Evolutionary conservation across 2,888 invertebrate genomes (phyloP), one percentile per base, ranked within the genome.

Genomic region (Acanthoscelides obtectus): DNA sequence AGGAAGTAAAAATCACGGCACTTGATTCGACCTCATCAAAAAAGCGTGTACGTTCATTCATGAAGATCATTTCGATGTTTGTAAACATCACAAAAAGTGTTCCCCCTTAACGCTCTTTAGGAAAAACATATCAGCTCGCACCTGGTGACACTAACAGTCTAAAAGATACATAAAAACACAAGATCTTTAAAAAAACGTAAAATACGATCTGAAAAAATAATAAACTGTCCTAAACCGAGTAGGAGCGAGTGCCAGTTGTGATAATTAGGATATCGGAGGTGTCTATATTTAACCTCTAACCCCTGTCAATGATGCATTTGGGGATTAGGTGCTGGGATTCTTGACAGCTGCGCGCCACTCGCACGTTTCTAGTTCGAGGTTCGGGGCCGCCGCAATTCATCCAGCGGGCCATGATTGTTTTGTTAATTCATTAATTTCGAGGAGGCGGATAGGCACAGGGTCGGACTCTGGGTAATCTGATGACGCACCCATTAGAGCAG

Each of bases 281-380:
- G 20, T 82, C 83, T 84, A 84, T 83, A 82, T 83, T 83, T 83
- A 84, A 83, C 83, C 84, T 82, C 81, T 82, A 82, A 82, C 83
- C 83, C 84, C 81, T 82, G 83, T 82, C 82, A 79, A 82, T 82
- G 81, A 77, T 45, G 45, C 45, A 45, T 78, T 80, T 77, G 75
- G 80, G 79, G 81, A 66, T 66, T 66, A 66, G 8, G 22, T 66
- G 19, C 63, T 63, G 22, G 66, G 67, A 84, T 84, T 82, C 82
- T 77, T 77, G 82, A 82, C 84, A 84, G 84, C 84, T 84, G 84
- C 78, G 81, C 79, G 45, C 45, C 45, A 45, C 12, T 45, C 77
- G 80, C 84, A 84, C 84, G 83, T 84, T 84, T 84, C 66, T 20
- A 66, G 22, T 22, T 66, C 66, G 22, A 8, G 80, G 76, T 73